These are phyloP conservation scores for Egretta garzetta DNA, from an alignment of 2,113 vertebrate genomes.

Conservation along the genomic window DNA sequence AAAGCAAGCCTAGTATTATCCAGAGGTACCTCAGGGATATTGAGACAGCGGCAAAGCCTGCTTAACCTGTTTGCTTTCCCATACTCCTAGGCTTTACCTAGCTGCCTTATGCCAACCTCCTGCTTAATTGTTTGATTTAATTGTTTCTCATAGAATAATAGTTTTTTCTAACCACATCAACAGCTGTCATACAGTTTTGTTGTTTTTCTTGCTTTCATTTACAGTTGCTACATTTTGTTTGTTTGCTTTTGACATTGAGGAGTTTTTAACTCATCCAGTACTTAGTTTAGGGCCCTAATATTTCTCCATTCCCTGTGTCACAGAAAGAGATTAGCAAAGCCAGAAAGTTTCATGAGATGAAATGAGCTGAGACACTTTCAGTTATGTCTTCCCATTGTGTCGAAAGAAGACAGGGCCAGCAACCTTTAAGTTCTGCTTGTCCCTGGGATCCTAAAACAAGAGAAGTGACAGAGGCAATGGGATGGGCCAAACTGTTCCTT, in stretches of 20 bases:
- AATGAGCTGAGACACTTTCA: background rate
- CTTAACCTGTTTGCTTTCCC: slow-evolving; percentile 63
- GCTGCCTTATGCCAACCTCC: slow-evolving; percentile 34
- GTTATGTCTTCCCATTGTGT: background rate
- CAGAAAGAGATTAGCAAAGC: background rate
- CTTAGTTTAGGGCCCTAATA: background rate
- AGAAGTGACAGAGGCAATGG: background rate
- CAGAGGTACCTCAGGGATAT: slow-evolving; percentile 40
- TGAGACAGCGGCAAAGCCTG: slow-evolving; percentile 56
- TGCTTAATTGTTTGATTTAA: slow-evolving; percentile 55
- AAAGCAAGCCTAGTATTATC: slow-evolving; percentile 54
- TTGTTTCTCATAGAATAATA: slow-evolving; percentile 18
- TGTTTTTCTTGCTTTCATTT: slow-evolving; percentile 31
- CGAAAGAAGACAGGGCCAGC: background rate
- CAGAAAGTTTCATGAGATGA: background rate
- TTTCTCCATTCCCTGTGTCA: background rate
- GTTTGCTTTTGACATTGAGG: slow-evolving; percentile 22
- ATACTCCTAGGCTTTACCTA: slow-evolving; percentile 32
- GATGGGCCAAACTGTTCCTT: background rate
- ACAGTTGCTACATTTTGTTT: background rate
- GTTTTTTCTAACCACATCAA: slow-evolving; percentile 38
- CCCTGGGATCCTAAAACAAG: background rate
- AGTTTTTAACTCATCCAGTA: background rate
- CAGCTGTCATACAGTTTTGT: background rate
- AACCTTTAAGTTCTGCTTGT: background rate